phyloP scores from a whole-genome alignment of 2,888 invertebrate genomes.

The Euplagia quadripunctaria region DNA sequence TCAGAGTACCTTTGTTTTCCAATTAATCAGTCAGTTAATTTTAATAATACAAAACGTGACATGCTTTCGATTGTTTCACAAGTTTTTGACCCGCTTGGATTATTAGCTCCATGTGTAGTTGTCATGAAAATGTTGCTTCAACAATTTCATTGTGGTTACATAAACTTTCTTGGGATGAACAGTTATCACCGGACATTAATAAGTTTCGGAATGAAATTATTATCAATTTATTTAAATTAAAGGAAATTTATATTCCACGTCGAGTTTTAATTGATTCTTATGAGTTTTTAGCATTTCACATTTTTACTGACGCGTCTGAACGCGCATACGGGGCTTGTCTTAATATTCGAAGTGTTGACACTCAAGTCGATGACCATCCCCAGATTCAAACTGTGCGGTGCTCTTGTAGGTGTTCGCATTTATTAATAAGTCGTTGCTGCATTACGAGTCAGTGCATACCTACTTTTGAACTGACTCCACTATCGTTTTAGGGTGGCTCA shows the following conservation, averaged over 20 bases:
- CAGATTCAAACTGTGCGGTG: neutral
- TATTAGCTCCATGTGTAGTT: no score
- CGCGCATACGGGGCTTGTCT: neutral
- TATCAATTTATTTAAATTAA: constrained; percentile 1
- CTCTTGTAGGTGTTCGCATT: constrained; percentile 53
- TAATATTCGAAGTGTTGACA: neutral
- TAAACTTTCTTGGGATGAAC: no score
- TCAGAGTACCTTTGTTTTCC: no score
- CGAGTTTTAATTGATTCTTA: constrained; percentile 16
- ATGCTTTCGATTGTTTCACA: no score
- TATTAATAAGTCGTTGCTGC: constrained; percentile 18
- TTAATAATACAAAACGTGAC: no score
- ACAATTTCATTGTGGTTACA: no score
- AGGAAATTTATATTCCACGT: constrained; percentile 20
- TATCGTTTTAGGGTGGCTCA: no score
- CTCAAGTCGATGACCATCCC: no score
- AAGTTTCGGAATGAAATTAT: constrained; percentile 4
- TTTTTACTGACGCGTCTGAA: no score
- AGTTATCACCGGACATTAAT: constrained; percentile 2
- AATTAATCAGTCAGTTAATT: no score
- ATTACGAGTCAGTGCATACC: neutral
- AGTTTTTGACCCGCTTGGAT: no score
- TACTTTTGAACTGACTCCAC: neutral
- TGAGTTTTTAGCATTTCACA: constrained; percentile 15
- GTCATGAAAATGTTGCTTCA: no score